Base-by-base conservation (phyloP, 2,797 vertebrate genomes). In the Danio jaintianensis region DNA sequence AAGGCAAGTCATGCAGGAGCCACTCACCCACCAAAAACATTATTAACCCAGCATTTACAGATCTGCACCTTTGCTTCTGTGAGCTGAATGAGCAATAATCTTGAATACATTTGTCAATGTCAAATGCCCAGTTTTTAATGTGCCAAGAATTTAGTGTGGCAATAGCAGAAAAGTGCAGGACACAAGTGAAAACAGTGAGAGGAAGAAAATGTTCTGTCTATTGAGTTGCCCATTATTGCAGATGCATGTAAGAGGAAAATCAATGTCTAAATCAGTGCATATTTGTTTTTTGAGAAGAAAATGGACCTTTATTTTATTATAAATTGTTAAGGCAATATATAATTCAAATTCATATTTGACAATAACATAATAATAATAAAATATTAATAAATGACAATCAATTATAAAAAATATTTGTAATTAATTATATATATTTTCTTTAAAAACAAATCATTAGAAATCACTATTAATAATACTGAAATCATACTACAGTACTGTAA, bases 61-160 rank as follows among this genome's bases (percentile, higher is more conserved):
- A 59, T 22, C 55, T 11, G 53, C 38, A 22, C 18, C 20, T 70
- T 56, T 36, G 70, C 40, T 45, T n/a, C 18, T 12, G 20, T 6
- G 42, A 36, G 40, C 15, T 73, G 55, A 59, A 73, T 47, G 56
- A 36, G 42, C 40, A 45, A 16, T 43, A 22, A 29, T 50, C 47
- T 52, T 42, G 36, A 42, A 20, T 11, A 75, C 4, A 59, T 47
- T 15, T 59, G 22, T 63, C 45, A 2, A 16, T 66, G 40, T 45
- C 43, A 38, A 45, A 36, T 7, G 16, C 20, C 15, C 16, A 36
- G 64, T 78, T 68, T 42, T 15, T 64, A 53, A 2, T 48, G 47
- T 18, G 64, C 47, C 63, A 48, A 52, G 75, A 68, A 63, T 58
- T 68, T 47, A 58, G 63, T 58, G 22, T 47, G 47, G 42, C 64